Evolutionary conservation across 2,113 vertebrate species (phyloP).

Genomic region (Holacanthus passer): DNA sequence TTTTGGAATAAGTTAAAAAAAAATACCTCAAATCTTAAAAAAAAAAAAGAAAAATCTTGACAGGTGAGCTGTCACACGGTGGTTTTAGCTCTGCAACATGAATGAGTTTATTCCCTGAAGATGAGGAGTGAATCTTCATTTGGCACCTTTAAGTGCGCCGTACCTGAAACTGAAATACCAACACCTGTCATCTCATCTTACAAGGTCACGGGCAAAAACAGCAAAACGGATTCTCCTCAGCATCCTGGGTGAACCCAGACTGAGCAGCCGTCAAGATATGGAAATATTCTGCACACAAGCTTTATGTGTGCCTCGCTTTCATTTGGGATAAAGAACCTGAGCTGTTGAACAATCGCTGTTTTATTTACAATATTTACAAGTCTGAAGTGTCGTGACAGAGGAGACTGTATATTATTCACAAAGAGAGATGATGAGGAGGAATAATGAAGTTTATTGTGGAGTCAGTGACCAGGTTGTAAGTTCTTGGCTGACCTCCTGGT

Average conservation of each 20-base stretch:
- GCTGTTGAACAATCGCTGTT: neutral
- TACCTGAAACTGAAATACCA: conserved; percentile 40
- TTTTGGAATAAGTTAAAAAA: conserved; percentile 55
- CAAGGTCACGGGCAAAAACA: conserved; percentile 41
- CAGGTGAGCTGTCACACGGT: conserved; percentile 35
- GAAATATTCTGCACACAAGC: conserved; percentile 14
- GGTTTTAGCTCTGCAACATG: conserved; percentile 36
- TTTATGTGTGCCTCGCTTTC: neutral
- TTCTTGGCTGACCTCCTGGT: conserved; percentile 33
- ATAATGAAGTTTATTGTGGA: conserved; percentile 27
- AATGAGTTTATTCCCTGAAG: conserved; percentile 31
- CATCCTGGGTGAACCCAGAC: conserved; percentile 45
- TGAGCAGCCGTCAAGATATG: neutral
- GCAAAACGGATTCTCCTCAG: conserved; percentile 55
- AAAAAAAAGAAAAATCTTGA: conserved; percentile 29
- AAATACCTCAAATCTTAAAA: conserved; percentile 10
- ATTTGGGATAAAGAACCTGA: conserved; percentile 1
- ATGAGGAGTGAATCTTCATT: conserved; percentile 37
- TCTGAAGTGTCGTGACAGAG: neutral
- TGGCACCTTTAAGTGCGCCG: conserved; percentile 20
- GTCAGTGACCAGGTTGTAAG: conserved; percentile 27
- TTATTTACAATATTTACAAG: conserved; percentile 1
- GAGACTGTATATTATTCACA: neutral
- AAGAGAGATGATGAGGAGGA: conserved; percentile 25
- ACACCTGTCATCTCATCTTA: conserved; percentile 44